A percentile compares a stretch with the other conserved stretches of the same genome.
phyloP scores from a whole-genome alignment of 2,797 vertebrate genomes.

The Labroides dimidiatus region DNA sequence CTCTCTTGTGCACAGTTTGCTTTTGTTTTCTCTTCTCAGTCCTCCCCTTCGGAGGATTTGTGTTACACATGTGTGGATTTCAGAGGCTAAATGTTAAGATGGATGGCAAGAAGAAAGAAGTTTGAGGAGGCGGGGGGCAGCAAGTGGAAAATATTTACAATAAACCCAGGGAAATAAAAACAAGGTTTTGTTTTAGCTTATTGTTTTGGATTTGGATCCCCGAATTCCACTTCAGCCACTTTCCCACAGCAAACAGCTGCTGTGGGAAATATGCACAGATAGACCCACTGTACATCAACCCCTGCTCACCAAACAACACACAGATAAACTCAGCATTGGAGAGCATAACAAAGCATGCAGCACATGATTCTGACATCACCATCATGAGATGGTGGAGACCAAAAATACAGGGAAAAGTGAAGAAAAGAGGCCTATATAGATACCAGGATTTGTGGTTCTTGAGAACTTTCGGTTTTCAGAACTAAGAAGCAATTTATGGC shows the following conservation, averaged over 20 bases:
- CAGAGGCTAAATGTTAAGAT: background rate
- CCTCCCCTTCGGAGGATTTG: constrained; percentile 4
- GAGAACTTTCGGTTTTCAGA: too few species aligned
- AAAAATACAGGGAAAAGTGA: too few species aligned
- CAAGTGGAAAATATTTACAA: background rate
- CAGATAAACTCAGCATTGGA: background rate
- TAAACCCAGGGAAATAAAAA: background rate
- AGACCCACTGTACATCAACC: background rate
- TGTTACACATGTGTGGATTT: background rate
- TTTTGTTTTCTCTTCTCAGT: background rate
- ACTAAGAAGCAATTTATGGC: too few species aligned
- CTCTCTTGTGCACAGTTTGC: background rate
- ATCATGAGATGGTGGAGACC: background rate
- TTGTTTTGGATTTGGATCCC: constrained; percentile 11
- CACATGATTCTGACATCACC: background rate
- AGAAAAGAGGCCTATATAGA: too few species aligned
- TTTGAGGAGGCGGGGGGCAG: background rate
- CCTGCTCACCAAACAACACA: background rate
- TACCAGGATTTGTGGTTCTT: too few species aligned
- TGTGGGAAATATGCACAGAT: background rate
- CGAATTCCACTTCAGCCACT: background rate
- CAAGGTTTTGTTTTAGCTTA: background rate
- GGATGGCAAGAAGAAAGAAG: background rate
- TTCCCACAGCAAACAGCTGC: constrained; percentile 1
- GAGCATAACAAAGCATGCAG: background rate